Base-by-base conservation (phyloP, 2,888 invertebrate species). In the Napeogenes sylphis region DNA sequence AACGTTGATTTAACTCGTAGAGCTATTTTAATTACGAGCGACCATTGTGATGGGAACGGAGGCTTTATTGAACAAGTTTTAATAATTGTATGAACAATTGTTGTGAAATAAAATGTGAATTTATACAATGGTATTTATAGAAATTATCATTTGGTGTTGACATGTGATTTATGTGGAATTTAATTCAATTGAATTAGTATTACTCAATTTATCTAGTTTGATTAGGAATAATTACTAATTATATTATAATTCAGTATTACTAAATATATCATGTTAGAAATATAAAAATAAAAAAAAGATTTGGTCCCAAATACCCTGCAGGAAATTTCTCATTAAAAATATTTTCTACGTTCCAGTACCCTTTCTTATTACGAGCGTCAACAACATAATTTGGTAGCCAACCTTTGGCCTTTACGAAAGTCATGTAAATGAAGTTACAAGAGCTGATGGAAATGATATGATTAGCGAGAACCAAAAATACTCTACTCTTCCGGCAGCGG, bases 41-140 rank as follows among this genome's bases (percentile, higher is more conserved):
- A 63, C 67, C 64, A 67, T 66, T 68, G 70, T 68, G 69, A 67
- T 51, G 60, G 63, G 65, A 70, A 74, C 67, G 75, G 70, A 72
- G 68, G 69, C 64, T 63, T 65, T 75, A 80, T 81, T 78, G 77
- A 79, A 82, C 81, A 81, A 80, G 75, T 80, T 80, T 78, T 74
- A 79, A 79, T 80, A 78, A 80, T 79, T 76, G 74, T 68, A 69
- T 71, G 68, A 70, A 68, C 64, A 67, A 66, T 67, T 71, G 69
- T 68, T 67, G 72, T 68, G 75, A 74, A 51, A 78, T 75, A 76
- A 75, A 73, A 73, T 74, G 77, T 76, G 76, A 68, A 67, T 65
- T 53, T 51, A 4, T 51, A 30, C 6, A 30, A 12, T 30, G 10
- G 30, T 58, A 58, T 38, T 58, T 32, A 51, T 30, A 6, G 30